phyloP scores from a whole-genome alignment of 2,888 invertebrate genomes.

The Ophioninae sp. region DNA sequence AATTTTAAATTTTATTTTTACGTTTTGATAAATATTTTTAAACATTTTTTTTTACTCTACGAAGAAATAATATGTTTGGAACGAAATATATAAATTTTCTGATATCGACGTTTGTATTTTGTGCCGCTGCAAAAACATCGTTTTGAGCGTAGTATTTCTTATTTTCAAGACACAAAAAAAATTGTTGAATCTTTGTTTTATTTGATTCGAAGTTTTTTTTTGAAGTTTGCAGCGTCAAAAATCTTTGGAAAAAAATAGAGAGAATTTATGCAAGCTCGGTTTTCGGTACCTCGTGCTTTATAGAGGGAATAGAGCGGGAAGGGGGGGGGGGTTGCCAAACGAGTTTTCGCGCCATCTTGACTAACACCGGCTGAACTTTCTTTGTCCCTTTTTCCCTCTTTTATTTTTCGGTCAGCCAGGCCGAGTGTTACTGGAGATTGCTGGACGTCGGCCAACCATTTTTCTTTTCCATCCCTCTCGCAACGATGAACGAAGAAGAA shows the following conservation, averaged over 20 bases:
- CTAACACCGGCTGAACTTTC: constrained; percentile 41
- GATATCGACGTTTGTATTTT: too few species aligned
- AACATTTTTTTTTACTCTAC: background rate
- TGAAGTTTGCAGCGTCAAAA: background rate
- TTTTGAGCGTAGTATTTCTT: too few species aligned
- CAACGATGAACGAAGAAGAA: constrained; percentile 2
- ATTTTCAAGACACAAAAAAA: too few species aligned
- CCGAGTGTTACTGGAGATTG: constrained; percentile 24
- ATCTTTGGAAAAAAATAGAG: background rate
- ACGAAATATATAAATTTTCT: background rate
- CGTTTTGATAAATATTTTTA: background rate
- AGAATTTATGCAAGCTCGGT: background rate
- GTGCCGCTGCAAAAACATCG: too few species aligned
- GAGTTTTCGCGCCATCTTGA: constrained; percentile 47
- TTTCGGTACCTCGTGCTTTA: background rate
- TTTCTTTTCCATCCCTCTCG: constrained; percentile 34
- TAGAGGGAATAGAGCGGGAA: background rate
- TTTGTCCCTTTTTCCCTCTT: constrained; percentile 1
- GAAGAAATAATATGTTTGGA: too few species aligned
- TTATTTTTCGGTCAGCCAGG: constrained; percentile 36
- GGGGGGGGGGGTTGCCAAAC: constrained; percentile 22
- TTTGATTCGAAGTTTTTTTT: background rate
- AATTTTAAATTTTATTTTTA: background rate
- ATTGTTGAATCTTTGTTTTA: too few species aligned
- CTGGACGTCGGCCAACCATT: constrained; percentile 49